Base-by-base conservation (phyloP, 2,113 vertebrate genomes). In the Varanus komodoensis region DNA sequence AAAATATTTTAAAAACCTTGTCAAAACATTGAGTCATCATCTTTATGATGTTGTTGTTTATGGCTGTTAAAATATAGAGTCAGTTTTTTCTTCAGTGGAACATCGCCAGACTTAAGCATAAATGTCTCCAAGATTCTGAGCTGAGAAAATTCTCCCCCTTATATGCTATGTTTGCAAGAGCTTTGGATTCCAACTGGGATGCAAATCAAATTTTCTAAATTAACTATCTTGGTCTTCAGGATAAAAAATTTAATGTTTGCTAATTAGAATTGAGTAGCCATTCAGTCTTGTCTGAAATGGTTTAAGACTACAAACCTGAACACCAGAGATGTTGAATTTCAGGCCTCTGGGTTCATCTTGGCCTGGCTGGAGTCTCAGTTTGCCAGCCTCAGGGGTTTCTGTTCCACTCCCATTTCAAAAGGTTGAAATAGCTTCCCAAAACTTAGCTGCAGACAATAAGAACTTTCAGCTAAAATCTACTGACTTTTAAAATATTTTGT, bases 21-120 rank as follows among this genome's bases (percentile, higher is more conserved):
- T 93, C 92, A 95, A 95, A 96, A 94, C 87, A 95, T 92, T 64
- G 1, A 3, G 67, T 54, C 88, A 89, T 89, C 92, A 89, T 94
- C 78, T 92, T 87, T 90, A 90, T 92, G 93, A 94, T 94, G 91
- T 89, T 88, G 57, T n/a, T 73, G 48, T 84, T 84, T 77, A 88
- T 29, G 74, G 74, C 92, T 95, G 94, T 95, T 84, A 50, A 92
- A 95, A 90, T 85, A 79, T 82, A 71, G 81, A 94, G 91, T 57
- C 81, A 89, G 77, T 48, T 87, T 84, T 90, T 90, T 67, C 25
- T 68, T 71, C 34, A 25, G 73, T 94, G 95, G 84, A 93, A 73
- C 2, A 0, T 89, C 89, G 93, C 90, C 89, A 95, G 92, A 52
- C 89, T 93, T 34, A 93, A 84, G 93, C 91, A 48, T 91, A 94